Evolutionary conservation across 1,140 invertebrate species (phyloP).

Genomic region (Bombus pyrosoma): DNA sequence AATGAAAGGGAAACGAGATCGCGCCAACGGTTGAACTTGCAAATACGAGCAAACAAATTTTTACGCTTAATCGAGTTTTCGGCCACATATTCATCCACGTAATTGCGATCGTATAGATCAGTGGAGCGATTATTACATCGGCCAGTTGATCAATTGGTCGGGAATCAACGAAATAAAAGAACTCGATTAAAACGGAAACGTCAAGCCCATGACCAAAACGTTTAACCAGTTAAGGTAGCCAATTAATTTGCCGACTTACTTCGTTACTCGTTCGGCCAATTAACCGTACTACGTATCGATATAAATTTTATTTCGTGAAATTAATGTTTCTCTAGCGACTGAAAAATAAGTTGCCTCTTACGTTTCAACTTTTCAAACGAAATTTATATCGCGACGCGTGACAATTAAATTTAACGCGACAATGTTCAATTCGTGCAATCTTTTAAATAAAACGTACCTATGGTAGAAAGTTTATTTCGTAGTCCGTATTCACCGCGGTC

Average conservation of each 20-base stretch:
- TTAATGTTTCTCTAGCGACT: not conserved
- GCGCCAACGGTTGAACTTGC: too few species aligned
- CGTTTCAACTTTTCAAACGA: not conserved
- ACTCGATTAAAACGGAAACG: conserved; percentile 1
- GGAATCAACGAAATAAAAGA: not conserved
- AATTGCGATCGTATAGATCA: not conserved
- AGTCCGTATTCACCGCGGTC: not conserved
- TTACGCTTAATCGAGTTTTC: too few species aligned
- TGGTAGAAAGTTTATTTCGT: not conserved
- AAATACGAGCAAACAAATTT: too few species aligned
- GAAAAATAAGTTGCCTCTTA: not conserved
- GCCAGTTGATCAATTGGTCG: conserved; percentile 4
- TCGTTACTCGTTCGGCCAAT: not conserved
- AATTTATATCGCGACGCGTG: too few species aligned
- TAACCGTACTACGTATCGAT: not conserved
- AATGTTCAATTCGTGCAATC: not conserved
- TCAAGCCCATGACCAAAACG: not conserved
- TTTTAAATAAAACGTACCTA: not conserved
- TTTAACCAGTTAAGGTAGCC: not conserved
- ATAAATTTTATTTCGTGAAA: not conserved
- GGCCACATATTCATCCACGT: too few species aligned
- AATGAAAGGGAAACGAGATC: not conserved
- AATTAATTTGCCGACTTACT: not conserved
- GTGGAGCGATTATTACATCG: too few species aligned
- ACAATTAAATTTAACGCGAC: not conserved